Percentiles rank a stretch among this genome's conserved stretches.
Evolutionary conservation across 2,797 vertebrate genomes (phyloP).

Genomic region (Rhadinocentrus ornatus): DNA sequence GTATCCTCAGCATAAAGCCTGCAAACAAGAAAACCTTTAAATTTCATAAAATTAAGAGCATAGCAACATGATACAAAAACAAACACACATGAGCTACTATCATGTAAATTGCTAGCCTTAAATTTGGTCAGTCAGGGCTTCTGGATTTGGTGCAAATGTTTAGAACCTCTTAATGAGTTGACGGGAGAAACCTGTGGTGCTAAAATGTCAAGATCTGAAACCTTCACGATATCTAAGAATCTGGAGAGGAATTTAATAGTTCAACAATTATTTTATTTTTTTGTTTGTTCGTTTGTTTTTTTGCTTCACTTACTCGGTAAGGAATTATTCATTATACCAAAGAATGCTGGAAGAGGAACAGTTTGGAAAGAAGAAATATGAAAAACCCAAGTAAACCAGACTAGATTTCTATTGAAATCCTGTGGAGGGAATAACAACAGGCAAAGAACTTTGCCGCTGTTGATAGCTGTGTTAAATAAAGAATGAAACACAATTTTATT

Average conservation of each 20-base stretch:
- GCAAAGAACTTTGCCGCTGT: not conserved
- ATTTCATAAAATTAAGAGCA: not conserved
- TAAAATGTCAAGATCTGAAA: not conserved
- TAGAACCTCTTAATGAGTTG: not conserved
- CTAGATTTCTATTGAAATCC: not conserved
- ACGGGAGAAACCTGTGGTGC: not conserved
- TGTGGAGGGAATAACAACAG: not conserved
- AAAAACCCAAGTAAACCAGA: not conserved
- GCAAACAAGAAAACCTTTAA: not conserved
- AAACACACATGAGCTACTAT: too few relatives aligned
- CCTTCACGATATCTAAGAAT: not conserved
- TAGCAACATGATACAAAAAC: not conserved
- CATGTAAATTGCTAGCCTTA: too few relatives aligned
- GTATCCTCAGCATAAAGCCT: slow-evolving; percentile 88
- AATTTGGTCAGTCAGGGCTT: not conserved
- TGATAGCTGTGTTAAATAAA: not conserved
- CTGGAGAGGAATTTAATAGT: not conserved
- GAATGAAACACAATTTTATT: not conserved
- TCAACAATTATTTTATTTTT: too few relatives aligned
- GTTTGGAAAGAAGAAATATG: too few relatives aligned
- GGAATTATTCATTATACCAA: not conserved
- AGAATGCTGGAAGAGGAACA: not conserved
- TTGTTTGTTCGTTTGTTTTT: too few relatives aligned
- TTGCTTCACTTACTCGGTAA: not conserved
- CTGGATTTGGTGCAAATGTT: not conserved